These are phyloP conservation scores for Lymantria dispar DNA, from an alignment of 2,888 invertebrate genomes.

Conservation along the genomic window DNA sequence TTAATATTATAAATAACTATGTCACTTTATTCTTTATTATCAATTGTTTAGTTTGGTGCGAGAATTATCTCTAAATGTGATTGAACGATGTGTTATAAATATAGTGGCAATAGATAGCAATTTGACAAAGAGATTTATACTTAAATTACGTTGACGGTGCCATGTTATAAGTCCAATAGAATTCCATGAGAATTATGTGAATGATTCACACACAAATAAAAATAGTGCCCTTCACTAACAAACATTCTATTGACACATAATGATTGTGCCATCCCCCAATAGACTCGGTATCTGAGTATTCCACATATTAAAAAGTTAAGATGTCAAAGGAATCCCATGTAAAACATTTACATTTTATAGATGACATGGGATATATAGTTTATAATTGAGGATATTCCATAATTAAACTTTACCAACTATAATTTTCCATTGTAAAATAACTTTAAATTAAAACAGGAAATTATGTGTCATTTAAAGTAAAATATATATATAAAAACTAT, in stretches of 20 bases:
- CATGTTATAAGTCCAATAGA: neutral
- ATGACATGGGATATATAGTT: neutral
- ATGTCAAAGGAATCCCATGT: slow-evolving; percentile 6
- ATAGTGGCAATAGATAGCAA: slow-evolving; percentile 45
- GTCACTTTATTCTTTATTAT: slow-evolving; percentile 13
- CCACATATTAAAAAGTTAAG: slow-evolving; percentile 18
- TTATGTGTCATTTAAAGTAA: slow-evolving; percentile 76
- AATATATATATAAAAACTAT: slow-evolving; percentile 65
- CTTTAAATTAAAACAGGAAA: slow-evolving; percentile 63
- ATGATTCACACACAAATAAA: slow-evolving; percentile 25
- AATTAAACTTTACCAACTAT: slow-evolving; percentile 27
- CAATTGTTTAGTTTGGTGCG: slow-evolving; percentile 26
- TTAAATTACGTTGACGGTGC: slow-evolving; percentile 51
- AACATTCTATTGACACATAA: slow-evolving; percentile 49
- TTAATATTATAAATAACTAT: slow-evolving; percentile 17
- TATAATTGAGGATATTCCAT: slow-evolving; percentile 20
- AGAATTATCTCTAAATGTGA: slow-evolving; percentile 36
- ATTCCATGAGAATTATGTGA: slow-evolving; percentile 6
- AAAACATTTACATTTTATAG: slow-evolving; percentile 14
- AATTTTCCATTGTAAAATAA: slow-evolving; percentile 56
- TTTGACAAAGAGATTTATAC: neutral
- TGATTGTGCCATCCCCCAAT: slow-evolving; percentile 63
- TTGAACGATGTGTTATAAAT: slow-evolving; percentile 38
- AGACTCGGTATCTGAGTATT: slow-evolving; percentile 36
- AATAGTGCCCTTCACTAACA: slow-evolving; percentile 34